Base-by-base conservation (phyloP, 2,113 vertebrate species). In the Galeopterus variegatus region DNA sequence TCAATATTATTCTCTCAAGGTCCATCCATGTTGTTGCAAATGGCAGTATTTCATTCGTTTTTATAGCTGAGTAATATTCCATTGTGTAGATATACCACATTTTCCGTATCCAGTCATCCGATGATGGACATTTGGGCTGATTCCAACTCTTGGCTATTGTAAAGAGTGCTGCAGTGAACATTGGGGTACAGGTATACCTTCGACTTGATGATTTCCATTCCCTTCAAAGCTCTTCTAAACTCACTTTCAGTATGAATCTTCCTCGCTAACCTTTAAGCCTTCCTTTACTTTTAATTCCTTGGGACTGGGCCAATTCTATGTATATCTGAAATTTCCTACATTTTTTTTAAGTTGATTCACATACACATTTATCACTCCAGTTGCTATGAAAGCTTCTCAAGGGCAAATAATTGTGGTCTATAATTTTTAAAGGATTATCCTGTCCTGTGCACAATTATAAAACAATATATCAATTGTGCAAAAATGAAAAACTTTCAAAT, bases 401-500 rank as follows among this genome's bases (percentile, higher is more conserved):
- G 48, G 28, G 7, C 41, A 50, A 81, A 95, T 41, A 58, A 89
- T 82, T 83, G 50, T 94, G 14, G 52, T 72, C 28, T 50, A 17
- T 92, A 94, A 90, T 33, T 90, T 82, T 58, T 41, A 75, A 80
- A 23, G 6, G 95, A 88, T 73, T 73, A 41, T 62, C 33, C 28
- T 13, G 70, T 72, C 45, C 45, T 80, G 2, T 72, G 10, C 12
- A 62, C 23, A 67, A 0, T 11, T 88, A 19, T 81, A 75, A 90
- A 92, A 17, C 28, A 77, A 0, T 90, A 11, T 45, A 19, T 62
- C 26, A 17, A 1, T 41, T 95, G 28, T 91, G 52, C 45, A 77
- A 83, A 95, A 96, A 33, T 52, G n/a, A 54, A 67, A 84, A 77
- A n/a, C 70, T 64, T 93, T 93, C 6, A 56, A 19, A 24, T n/a